Evolutionary conservation across 2,888 invertebrate species (phyloP), one percentile per base, ranked within the genome.

Genomic region (Capitulum mitella): DNA sequence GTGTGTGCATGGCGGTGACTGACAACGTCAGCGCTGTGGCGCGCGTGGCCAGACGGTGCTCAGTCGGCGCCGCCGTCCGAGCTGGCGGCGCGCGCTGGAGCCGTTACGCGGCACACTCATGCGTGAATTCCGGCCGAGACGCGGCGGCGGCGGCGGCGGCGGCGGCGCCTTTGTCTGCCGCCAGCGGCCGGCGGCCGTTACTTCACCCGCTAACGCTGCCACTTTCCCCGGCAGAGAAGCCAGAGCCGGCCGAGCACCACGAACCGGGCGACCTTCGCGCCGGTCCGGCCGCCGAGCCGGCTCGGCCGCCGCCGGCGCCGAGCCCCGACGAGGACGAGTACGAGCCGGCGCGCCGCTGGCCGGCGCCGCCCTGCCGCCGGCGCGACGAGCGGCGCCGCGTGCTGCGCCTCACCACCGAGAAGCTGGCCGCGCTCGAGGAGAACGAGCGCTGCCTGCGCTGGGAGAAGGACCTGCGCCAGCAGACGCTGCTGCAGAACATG

Each of bases 311-410:
- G 34, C 2, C 64, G 34, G 3, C 19, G 19, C 64, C 19, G 32
- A 19, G 29, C 34, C 29, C 32, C 64, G 64, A 32, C 64, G 29
- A 37, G 6, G 37, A 70, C 37, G 70, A 70, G 40, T 14, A 37
- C 26, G 46, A 76, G 76, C 46, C n/a, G 46, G n/a, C 76, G 32
- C 75, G 46, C 3, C 76, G 76, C 37, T 37, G 34, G 2, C 32
- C 29, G 76, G 43, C 76, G 14, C 19, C 76, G 46, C 46, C 43
- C 14, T 46, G 29, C 32, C 76, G 76, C 6, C 70, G 26, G 26
- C 76, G 76, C 46, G 76, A 76, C 14, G 29, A 76, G 46, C 76
- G 76, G 14, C 76, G 76, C 3, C 76, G 76, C 32, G 76, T 76
- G 29, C 46, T 76, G 16, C n/a, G 76, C 5, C 46, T 76, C 40